These are phyloP conservation scores for Thamnophis elegans DNA, from an alignment of 2,797 vertebrate genomes.

Conservation along the genomic window DNA sequence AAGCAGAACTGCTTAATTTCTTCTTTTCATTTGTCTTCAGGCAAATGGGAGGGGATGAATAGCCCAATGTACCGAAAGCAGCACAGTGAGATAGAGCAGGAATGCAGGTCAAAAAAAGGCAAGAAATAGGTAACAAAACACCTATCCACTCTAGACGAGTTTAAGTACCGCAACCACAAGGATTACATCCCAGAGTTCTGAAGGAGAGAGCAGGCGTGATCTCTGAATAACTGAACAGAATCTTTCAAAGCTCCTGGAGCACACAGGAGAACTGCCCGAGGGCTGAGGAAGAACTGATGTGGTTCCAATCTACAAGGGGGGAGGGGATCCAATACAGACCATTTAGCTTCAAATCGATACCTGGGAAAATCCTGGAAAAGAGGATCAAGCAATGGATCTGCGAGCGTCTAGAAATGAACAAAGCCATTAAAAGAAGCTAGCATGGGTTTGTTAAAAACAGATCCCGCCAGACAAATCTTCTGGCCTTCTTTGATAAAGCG, in stretches of 20 bases:
- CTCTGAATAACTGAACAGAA: not conserved
- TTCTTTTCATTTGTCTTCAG: not conserved
- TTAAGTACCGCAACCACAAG: not conserved
- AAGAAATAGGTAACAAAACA: not conserved
- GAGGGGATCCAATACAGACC: too few species aligned
- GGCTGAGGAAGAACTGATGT: too few species aligned
- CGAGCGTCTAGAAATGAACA: too few species aligned
- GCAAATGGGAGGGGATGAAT: not conserved
- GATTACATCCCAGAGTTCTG: not conserved
- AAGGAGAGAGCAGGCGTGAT: not conserved
- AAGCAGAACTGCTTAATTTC: not conserved
- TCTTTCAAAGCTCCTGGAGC: not conserved
- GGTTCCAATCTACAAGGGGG: too few species aligned
- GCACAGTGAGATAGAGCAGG: not conserved
- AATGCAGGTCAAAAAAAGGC: not conserved
- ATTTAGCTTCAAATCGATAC: too few species aligned
- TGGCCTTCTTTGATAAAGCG: not conserved
- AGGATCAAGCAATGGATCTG: too few species aligned
- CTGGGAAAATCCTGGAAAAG: too few species aligned
- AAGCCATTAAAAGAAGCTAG: too few species aligned
- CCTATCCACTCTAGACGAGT: not conserved
- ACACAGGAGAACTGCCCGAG: not conserved
- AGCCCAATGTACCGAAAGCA: not conserved
- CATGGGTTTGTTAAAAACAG: not conserved
- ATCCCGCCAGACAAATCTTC: not conserved